A percentile compares a stretch with the other conserved stretches of the same genome.
Evolutionary conservation across 2,797 vertebrate genomes (phyloP).

Genomic region (Artibeus jamaicensis): DNA sequence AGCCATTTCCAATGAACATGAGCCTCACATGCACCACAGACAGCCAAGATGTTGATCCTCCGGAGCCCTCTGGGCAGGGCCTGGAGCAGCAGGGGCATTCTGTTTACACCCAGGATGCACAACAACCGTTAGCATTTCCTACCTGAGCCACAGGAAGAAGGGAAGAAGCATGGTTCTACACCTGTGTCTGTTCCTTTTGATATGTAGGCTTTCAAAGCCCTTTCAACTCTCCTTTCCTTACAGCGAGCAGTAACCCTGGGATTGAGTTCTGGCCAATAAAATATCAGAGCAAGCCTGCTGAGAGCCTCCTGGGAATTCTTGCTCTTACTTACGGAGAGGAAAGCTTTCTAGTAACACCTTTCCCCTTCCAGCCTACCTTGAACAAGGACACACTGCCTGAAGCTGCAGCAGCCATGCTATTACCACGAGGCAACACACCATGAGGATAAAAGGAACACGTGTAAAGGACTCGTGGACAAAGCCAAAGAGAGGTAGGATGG

Average conservation of each 20-base stretch:
- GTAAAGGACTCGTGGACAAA: too few species aligned
- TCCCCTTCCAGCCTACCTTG: not conserved
- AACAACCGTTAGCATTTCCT: not conserved
- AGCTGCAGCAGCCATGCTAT: not conserved
- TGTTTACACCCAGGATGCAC: not conserved
- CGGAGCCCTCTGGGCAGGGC: not conserved
- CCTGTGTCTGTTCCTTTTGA: not conserved
- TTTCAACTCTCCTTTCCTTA: not conserved
- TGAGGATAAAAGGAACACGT: not conserved
- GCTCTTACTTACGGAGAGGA: not conserved
- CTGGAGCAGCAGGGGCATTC: not conserved
- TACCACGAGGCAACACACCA: not conserved
- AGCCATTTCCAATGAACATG: not conserved
- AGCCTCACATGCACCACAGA: not conserved
- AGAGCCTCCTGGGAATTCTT: not conserved
- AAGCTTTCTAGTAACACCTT: not conserved
- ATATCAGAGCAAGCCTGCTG: not conserved
- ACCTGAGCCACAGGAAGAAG: not conserved
- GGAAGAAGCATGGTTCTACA: not conserved
- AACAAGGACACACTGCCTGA: not conserved
- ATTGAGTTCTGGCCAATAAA: not conserved
- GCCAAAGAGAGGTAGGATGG: too few species aligned
- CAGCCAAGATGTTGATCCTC: too few species aligned
- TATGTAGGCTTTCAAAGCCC: too few species aligned
- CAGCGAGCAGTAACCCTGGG: not conserved